Conservation (phyloP, 2,888 invertebrate genomes). For the Thelaira solivaga region DNA sequence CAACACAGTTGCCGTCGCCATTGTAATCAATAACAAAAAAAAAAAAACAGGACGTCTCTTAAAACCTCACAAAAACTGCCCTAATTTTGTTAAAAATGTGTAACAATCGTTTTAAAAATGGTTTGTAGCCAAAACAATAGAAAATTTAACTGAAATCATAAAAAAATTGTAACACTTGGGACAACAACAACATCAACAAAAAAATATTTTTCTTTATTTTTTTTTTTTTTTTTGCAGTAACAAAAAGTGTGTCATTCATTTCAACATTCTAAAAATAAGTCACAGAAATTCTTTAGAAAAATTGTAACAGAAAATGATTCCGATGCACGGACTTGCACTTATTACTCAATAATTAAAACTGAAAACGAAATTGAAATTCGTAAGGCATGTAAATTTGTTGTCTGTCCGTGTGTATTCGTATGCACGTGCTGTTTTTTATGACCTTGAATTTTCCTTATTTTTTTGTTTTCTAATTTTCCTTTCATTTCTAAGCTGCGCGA, state of each 20-base stretch:
- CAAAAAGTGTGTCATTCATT: conserved; percentile 29
- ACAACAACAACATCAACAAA: conserved; percentile 7
- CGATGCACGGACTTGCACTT: conserved; percentile 27
- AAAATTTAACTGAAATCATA: conserved; percentile 9
- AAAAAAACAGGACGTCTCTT: too few relatives aligned
- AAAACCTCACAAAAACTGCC: conserved; percentile 25
- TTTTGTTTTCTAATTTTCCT: conserved; percentile 2
- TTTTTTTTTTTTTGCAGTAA: conserved; percentile 37
- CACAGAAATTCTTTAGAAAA: neutral
- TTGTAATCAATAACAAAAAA: conserved; percentile 1
- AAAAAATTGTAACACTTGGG: conserved; percentile 42
- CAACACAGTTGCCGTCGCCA: neutral
- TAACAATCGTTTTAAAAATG: conserved; percentile 1
- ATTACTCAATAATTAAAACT: conserved; percentile 58
- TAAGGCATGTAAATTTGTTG: conserved; percentile 19
- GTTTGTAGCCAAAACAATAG: conserved; percentile 21
- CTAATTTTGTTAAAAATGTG: conserved; percentile 31
- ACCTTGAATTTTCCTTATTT: conserved; percentile 28
- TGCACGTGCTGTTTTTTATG: neutral
- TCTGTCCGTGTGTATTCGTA: too few relatives aligned
- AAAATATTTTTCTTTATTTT: conserved; percentile 9
- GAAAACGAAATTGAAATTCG: conserved; percentile 45
- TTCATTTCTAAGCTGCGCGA: too few relatives aligned
- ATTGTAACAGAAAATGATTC: neutral
- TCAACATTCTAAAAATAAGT: conserved; percentile 13